Conservation (phyloP, 2,113 vertebrate genomes). For the Lutjanus erythropterus region DNA sequence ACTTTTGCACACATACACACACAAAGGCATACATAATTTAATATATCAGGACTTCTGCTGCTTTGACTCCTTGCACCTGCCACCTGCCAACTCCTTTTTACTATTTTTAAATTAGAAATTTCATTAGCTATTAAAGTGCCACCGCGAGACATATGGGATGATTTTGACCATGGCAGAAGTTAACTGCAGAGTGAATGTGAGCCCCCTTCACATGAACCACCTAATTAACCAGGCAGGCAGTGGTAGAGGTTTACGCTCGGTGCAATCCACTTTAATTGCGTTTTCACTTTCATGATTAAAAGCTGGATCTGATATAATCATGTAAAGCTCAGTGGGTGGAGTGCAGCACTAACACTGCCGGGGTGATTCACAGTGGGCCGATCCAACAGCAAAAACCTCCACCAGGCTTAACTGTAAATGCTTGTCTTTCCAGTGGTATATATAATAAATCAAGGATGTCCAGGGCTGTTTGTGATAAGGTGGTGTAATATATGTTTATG, state of each 20-base stretch:
- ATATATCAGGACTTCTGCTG: constrained; percentile 16
- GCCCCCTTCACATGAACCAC: constrained; percentile 2
- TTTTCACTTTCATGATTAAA: constrained; percentile 63
- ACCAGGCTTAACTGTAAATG: constrained; percentile 15
- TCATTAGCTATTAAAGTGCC: constrained; percentile 48
- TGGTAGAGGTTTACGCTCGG: constrained; percentile 37
- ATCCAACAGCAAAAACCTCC: constrained; percentile 3
- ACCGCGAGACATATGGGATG: constrained; percentile 25
- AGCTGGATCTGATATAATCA: constrained; percentile 45
- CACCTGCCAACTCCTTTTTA: constrained; percentile 12
- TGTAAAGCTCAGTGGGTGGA: constrained; percentile 36
- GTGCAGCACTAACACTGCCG: constrained; percentile 3
- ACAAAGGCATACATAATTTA: constrained; percentile 22
- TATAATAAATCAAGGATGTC: constrained; percentile 15
- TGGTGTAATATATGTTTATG: constrained; percentile 18
- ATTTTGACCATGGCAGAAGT: constrained; percentile 31
- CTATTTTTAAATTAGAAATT: constrained; percentile 36
- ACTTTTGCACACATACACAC: constrained; percentile 7
- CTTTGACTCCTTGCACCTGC: constrained; percentile 6
- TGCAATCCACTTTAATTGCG: constrained; percentile 46
- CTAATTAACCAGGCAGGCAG: constrained; percentile 41
- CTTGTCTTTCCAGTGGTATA: constrained; percentile 19
- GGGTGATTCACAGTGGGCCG: background rate
- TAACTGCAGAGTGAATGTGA: constrained; percentile 20
- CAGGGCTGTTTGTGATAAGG: constrained; percentile 23